These are phyloP conservation scores for Brenthis ino DNA, from an alignment of 2,888 invertebrate genomes.

Conservation along the genomic window DNA sequence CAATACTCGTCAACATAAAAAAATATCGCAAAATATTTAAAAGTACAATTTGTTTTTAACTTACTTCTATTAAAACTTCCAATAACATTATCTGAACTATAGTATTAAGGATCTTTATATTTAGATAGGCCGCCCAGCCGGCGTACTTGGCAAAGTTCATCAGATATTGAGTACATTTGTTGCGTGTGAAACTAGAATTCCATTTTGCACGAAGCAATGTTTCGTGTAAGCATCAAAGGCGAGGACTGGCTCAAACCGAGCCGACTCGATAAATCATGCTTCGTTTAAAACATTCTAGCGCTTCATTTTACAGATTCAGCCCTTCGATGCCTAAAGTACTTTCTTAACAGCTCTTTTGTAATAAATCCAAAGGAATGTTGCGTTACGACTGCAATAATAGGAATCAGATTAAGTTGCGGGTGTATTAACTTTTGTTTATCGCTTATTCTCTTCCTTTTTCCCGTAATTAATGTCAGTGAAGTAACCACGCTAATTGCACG, in stretches of 20 bases:
- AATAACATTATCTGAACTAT: slow-evolving; percentile 30
- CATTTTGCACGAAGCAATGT: slow-evolving; percentile 72
- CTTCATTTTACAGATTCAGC: slow-evolving; percentile 70
- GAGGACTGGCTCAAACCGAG: slow-evolving; percentile 55
- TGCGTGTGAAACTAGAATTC: slow-evolving; percentile 82
- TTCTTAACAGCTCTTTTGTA: slow-evolving; percentile 73
- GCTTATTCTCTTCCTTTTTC: slow-evolving; percentile 53
- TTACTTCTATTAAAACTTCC: slow-evolving; percentile 16
- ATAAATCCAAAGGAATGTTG: slow-evolving; percentile 72
- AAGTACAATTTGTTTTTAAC: background rate
- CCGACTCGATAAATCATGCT: slow-evolving; percentile 57
- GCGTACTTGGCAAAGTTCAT: slow-evolving; percentile 71
- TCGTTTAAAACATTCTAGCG: slow-evolving; percentile 60
- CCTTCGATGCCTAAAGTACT: slow-evolving; percentile 61
- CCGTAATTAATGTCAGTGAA: slow-evolving; percentile 61
- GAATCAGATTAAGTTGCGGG: slow-evolving; percentile 71
- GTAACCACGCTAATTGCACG: slow-evolving; percentile 43
- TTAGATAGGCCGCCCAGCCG: slow-evolving; percentile 48
- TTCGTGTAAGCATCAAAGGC: slow-evolving; percentile 74
- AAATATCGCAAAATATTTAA: background rate
- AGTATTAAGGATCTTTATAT: slow-evolving; percentile 39
- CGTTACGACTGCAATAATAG: slow-evolving; percentile 72
- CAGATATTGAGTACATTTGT: slow-evolving; percentile 80
- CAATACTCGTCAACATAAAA: background rate
- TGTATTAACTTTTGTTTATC: slow-evolving; percentile 68